phyloP scores from a whole-genome alignment of 2,797 vertebrate genomes.

The Choloepus didactylus region DNA sequence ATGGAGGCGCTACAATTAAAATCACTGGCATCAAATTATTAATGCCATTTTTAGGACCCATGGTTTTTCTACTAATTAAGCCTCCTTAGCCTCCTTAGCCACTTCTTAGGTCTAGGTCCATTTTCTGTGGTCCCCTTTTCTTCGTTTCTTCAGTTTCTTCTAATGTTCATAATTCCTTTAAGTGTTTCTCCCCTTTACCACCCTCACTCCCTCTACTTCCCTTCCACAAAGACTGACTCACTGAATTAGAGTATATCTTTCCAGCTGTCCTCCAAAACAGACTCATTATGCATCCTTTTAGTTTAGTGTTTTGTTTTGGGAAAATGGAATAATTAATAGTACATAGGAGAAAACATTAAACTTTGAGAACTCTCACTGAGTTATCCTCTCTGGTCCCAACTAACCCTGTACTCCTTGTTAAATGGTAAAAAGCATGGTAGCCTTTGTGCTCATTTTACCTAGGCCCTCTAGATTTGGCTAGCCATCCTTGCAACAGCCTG shows the following conservation, averaged over 20 bases:
- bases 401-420: conserved; percentile 31
- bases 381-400: conserved; percentile 25
- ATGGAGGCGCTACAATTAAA: not conserved
- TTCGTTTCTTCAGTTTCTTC: not conserved
- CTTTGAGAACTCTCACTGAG: not conserved
- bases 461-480: not conserved
- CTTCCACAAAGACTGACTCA: not conserved
- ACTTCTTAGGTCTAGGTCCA: not conserved
- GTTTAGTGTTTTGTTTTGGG: not conserved
- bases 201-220: not conserved
- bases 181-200: not conserved
- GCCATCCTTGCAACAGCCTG: not conserved
- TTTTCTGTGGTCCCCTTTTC: conserved; percentile 39
- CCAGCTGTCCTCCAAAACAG: conserved; percentile 8
- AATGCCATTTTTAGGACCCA: not conserved
- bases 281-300: not conserved
- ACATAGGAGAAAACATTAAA: conserved; percentile 17
- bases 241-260: conserved; percentile 37
- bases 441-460: not conserved
- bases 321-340: conserved; percentile 43
- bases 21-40: not conserved
- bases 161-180: not conserved
- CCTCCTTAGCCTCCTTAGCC: not conserved
- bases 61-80: not conserved
- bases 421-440: not conserved